Evolutionary conservation across 2,888 invertebrate genomes (phyloP).

Genomic region (Leptura quadrifasciata): DNA sequence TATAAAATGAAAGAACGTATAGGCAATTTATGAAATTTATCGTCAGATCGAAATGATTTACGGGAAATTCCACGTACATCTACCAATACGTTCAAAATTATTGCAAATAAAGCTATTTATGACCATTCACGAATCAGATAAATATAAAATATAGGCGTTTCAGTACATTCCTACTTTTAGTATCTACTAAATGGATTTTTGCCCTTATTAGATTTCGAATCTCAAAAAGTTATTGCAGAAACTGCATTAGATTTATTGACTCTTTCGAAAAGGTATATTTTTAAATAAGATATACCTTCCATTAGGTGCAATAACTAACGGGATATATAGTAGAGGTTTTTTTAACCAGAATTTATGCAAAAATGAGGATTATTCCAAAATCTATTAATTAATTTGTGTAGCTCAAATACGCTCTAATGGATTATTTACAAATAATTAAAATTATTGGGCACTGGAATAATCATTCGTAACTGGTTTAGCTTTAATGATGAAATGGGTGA

Average conservation of each 20-base stretch:
- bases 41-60: background rate
- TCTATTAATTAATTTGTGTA: background rate
- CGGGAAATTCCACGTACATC: background rate
- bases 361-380: too few relatives aligned
- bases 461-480: too few relatives aligned
- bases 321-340: background rate
- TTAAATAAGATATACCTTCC: background rate
- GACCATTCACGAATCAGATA: slow-evolving; percentile 7
- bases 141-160: slow-evolving; percentile 7
- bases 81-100: background rate
- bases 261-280: background rate
- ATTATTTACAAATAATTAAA: background rate
- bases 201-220: background rate
- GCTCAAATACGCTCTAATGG: background rate
- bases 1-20: background rate
- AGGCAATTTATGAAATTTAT: background rate
- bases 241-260: background rate
- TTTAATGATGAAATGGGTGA: too few relatives aligned
- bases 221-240: slow-evolving; percentile 7
- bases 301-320: too few relatives aligned
- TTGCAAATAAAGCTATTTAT: slow-evolving; percentile 3
- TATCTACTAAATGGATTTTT: background rate
- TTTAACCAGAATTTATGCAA: too few relatives aligned
- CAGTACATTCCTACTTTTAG: background rate
- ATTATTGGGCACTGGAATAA: too few relatives aligned